Percentiles rank a stretch among this genome's conserved stretches.
phyloP scores from a whole-genome alignment of 53 echinoderm and acorn worm genomes.

The Patiria pectinifera region DNA sequence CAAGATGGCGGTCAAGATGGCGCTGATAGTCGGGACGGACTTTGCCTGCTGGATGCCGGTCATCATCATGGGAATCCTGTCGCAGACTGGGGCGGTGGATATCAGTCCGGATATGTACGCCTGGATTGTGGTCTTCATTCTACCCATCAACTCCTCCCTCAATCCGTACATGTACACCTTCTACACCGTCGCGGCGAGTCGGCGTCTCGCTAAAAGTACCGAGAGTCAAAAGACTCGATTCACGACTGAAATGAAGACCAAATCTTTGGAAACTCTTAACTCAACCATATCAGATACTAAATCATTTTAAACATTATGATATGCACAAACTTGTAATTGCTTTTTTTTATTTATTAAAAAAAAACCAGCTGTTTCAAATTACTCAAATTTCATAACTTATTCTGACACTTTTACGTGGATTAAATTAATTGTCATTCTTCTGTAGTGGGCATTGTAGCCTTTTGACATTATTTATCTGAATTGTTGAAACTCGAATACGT shows the following conservation, averaged over 20 bases:
- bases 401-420: too few species aligned
- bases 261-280: neutral
- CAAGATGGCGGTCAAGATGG: slow-evolving; percentile 64
- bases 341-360: neutral
- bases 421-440: too few species aligned
- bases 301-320: neutral
- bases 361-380: neutral
- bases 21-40: slow-evolving; percentile 71
- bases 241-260: slow-evolving; percentile 11
- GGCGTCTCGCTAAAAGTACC: neutral
- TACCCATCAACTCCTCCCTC: slow-evolving; percentile 7
- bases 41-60: slow-evolving; percentile 81
- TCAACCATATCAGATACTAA: neutral
- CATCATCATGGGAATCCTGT: slow-evolving; percentile 69
- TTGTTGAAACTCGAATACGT: too few species aligned
- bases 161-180: slow-evolving; percentile 12
- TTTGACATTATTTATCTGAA: too few species aligned
- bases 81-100: slow-evolving; percentile 39
- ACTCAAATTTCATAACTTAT: too few species aligned
- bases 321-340: neutral
- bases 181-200: neutral
- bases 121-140: slow-evolving; percentile 54
- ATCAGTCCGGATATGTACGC: slow-evolving; percentile 57
- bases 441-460: too few species aligned
- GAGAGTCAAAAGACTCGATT: neutral